phyloP scores from a whole-genome alignment of 2,113 vertebrate genomes.

The Ptychochromis oligacanthus region DNA sequence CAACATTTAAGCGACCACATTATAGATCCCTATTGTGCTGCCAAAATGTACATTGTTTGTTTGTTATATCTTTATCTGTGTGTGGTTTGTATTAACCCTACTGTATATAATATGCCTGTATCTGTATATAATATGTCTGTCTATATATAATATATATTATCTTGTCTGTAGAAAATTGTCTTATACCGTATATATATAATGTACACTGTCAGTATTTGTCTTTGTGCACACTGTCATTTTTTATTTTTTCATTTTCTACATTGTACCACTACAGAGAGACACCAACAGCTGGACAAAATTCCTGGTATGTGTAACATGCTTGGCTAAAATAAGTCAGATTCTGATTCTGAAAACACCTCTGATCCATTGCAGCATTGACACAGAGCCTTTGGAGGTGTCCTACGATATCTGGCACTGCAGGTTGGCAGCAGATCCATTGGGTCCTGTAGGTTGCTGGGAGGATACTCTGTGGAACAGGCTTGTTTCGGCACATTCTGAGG shows the following conservation, averaged over 20 bases:
- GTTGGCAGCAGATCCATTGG: not conserved
- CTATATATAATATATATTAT: not conserved
- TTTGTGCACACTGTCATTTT: not conserved
- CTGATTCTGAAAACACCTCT: not conserved
- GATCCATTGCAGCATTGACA: no score
- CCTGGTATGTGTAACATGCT: not conserved
- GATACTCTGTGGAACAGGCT: not conserved
- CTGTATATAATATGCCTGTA: not conserved
- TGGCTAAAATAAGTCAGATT: not conserved
- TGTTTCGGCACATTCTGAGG: not conserved
- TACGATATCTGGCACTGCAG: not conserved
- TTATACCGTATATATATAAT: not conserved
- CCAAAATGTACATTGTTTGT: not conserved
- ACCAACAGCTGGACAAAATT: not conserved
- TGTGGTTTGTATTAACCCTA: no score
- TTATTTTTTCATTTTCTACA: no score
- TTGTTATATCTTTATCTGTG: not conserved
- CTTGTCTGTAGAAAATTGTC: not conserved
- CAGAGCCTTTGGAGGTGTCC: not conserved
- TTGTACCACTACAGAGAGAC: no score
- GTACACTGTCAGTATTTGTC: no score
- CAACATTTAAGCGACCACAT: not conserved
- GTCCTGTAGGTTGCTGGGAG: not conserved
- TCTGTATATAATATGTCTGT: no score
- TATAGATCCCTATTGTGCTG: fast-evolving